phyloP scores from a whole-genome alignment of 1,140 invertebrate genomes.

The Lordiphosa stackelbergi region DNA sequence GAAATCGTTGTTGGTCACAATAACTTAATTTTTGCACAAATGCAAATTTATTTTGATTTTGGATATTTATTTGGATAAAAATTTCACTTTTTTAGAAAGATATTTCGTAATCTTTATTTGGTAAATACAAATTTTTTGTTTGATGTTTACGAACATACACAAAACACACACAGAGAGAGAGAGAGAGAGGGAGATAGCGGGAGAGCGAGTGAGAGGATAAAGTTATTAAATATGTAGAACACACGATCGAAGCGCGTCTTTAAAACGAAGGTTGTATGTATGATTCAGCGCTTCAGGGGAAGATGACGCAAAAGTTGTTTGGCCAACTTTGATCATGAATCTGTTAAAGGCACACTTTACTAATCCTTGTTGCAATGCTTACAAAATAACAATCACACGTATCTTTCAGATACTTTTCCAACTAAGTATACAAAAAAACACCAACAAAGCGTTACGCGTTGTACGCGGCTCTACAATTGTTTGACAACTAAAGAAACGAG shows the following conservation, averaged over 20 bases:
- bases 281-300: conserved; percentile 31
- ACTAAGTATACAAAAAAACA: conserved; percentile 19
- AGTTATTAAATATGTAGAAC: conserved; percentile 11
- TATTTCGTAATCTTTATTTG: conserved; percentile 50
- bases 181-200: neutral
- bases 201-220: neutral
- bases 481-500: conserved; percentile 42
- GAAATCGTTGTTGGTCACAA: conserved; percentile 15
- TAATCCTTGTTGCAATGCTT: conserved; percentile 11
- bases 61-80: conserved; percentile 25
- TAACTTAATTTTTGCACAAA: conserved; percentile 40
- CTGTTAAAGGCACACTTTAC: conserved; percentile 12
- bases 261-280: conserved; percentile 25
- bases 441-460: conserved; percentile 39
- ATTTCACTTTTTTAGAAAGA: conserved; percentile 39
- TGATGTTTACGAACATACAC: neutral
- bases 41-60: conserved; percentile 39
- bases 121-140: neutral
- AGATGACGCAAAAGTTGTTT: conserved; percentile 32
- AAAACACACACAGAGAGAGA: neutral
- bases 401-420: conserved; percentile 31
- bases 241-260: conserved; percentile 17
- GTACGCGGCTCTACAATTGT: conserved; percentile 60
- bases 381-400: conserved; percentile 42
- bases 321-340: conserved; percentile 21